These are phyloP conservation scores for Lymantria dispar DNA, from an alignment of 2,888 invertebrate species.

Conservation along the genomic window DNA sequence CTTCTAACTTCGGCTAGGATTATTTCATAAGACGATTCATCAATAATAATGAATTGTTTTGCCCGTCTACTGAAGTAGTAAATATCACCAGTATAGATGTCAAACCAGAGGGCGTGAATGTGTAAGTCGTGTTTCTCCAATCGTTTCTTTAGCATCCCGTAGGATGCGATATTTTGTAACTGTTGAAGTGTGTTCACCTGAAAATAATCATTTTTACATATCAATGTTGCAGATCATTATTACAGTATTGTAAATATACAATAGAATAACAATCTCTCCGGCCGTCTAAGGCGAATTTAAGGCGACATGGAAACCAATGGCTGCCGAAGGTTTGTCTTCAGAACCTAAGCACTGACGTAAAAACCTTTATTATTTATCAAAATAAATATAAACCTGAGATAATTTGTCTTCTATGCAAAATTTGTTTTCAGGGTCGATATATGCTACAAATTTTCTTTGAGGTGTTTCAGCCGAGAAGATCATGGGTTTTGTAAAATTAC, in stretches of 20 bases:
- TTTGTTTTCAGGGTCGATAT: constrained; percentile 95
- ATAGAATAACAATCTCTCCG: too few species aligned
- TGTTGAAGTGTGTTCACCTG: constrained; percentile 95
- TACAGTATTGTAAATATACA: too few species aligned
- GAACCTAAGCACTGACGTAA: too few species aligned
- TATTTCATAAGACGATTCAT: constrained; percentile 89
- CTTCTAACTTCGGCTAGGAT: constrained; percentile 89
- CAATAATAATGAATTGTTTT: constrained; percentile 92
- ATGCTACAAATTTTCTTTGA: constrained; percentile 93
- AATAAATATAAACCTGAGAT: constrained; percentile 87
- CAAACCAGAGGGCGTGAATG: constrained; percentile 98
- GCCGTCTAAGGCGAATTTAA: too few species aligned
- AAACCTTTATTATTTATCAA: too few species aligned
- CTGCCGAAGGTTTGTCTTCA: too few species aligned
- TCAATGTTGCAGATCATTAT: too few species aligned
- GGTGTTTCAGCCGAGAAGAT: constrained; percentile 94
- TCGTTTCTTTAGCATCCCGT: constrained; percentile 92
- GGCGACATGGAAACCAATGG: too few species aligned
- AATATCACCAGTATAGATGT: constrained; percentile 97
- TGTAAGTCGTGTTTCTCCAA: constrained; percentile 91
- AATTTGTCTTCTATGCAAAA: constrained; percentile 95
- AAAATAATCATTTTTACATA: constrained; percentile 34
- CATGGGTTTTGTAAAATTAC: constrained; percentile 86
- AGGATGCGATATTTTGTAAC: constrained; percentile 95
- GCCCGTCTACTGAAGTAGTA: constrained; percentile 95